These are phyloP conservation scores for Meandrina meandrites DNA, from an alignment of 92 coral and sea anemone genomes.

Conservation along the genomic window DNA sequence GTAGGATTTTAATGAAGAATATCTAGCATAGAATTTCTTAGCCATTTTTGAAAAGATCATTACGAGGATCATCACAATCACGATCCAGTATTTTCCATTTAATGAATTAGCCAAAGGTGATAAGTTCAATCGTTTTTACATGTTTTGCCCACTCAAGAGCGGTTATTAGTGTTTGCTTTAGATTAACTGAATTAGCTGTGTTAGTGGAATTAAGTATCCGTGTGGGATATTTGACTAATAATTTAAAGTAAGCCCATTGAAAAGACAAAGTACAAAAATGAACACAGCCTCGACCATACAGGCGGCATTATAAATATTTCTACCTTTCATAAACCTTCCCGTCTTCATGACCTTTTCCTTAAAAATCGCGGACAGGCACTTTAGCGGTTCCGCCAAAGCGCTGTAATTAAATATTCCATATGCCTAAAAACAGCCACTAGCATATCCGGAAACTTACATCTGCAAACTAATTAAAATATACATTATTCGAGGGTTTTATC, in stretches of 20 bases:
- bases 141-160: not conserved
- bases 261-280: not conserved
- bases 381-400: not conserved
- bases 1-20: not conserved
- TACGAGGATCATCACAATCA: not conserved
- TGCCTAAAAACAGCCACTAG: not conserved
- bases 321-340: not conserved
- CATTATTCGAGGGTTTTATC: not conserved
- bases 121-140: not conserved
- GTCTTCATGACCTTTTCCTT: not conserved
- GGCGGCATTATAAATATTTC: not conserved
- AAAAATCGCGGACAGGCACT: not conserved
- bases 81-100: not conserved
- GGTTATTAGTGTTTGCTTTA: conserved; percentile 16
- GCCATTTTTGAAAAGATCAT: not conserved
- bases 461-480: not conserved
- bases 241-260: not conserved
- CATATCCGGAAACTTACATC: not conserved
- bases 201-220: not conserved
- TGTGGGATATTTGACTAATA: not conserved
- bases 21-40: not conserved
- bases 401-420: not conserved
- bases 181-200: not conserved
- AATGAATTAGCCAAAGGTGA: too few relatives aligned
- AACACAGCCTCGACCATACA: not conserved